These are phyloP conservation scores for Pterophyllum scalare DNA, from an alignment of 2,113 vertebrate species.

Conservation along the genomic window DNA sequence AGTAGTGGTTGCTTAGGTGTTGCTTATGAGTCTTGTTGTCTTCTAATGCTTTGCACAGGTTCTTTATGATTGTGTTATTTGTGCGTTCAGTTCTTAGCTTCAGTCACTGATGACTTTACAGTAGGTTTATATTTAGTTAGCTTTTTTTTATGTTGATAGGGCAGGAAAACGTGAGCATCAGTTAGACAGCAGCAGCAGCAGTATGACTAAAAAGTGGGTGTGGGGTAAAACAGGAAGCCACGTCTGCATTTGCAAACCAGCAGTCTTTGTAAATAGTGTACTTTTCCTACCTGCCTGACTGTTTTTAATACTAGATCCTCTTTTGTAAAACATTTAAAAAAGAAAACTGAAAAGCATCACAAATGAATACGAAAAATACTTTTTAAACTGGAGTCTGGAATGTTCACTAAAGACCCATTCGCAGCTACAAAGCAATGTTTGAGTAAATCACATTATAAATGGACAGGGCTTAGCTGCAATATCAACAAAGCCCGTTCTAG, in stretches of 20 bases:
- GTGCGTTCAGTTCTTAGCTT: not conserved
- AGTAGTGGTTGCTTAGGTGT: too few relatives aligned
- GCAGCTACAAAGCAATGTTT: not conserved
- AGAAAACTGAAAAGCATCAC: too few relatives aligned
- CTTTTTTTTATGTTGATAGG: not conserved
- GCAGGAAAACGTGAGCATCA: not conserved
- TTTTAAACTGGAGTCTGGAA: not conserved
- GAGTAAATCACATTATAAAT: not conserved
- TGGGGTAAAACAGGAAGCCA: not conserved
- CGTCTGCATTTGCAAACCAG: not conserved
- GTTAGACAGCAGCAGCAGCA: slow-evolving; percentile 3
- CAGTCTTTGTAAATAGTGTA: too few relatives aligned
- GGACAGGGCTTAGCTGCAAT: not conserved
- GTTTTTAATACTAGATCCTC: too few relatives aligned
- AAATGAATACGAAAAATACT: not conserved
- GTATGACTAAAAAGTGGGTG: not conserved
- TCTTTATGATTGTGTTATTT: not conserved
- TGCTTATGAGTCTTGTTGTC: not conserved
- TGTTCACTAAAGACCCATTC: not conserved
- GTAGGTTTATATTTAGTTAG: not conserved
- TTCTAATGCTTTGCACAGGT: not conserved
- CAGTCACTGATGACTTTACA: not conserved
- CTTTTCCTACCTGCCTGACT: too few relatives aligned
- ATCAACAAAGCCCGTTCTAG: not conserved
- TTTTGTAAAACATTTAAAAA: too few relatives aligned